phyloP scores from a whole-genome alignment of 2,113 vertebrate genomes.

The Chamaea fasciata region DNA sequence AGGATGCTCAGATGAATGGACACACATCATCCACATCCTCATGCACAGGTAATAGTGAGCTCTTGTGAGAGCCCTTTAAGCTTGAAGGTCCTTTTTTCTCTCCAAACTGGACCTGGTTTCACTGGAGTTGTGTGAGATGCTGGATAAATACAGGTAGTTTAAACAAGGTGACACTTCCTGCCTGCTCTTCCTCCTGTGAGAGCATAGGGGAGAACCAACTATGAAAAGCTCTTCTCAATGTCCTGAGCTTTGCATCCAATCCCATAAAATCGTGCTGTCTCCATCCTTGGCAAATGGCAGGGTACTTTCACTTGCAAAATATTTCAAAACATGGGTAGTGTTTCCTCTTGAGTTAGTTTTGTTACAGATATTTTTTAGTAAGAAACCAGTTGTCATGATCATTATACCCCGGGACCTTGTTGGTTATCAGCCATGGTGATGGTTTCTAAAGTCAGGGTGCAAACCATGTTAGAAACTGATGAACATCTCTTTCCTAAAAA shows the following conservation, averaged over 20 bases:
- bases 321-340: background rate
- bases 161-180: background rate
- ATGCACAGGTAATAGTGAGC: background rate
- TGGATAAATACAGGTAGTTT: background rate
- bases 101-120: background rate
- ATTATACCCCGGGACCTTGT: background rate
- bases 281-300: background rate
- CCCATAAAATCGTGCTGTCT: background rate
- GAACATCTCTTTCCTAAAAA: background rate
- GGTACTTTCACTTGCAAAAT: background rate
- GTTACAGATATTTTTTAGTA: background rate
- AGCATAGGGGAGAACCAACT: background rate
- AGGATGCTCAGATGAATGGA: too few species aligned
- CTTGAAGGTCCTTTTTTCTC: background rate
- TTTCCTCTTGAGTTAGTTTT: background rate
- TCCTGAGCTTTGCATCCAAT: background rate
- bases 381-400: background rate
- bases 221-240: background rate
- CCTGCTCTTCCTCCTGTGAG: background rate
- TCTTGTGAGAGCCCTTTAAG: background rate
- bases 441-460: background rate
- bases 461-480: background rate
- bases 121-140: background rate
- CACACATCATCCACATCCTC: background rate
- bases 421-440: background rate